Conservation (phyloP, 2,888 invertebrate species). For the Epicampocera succincta region DNA sequence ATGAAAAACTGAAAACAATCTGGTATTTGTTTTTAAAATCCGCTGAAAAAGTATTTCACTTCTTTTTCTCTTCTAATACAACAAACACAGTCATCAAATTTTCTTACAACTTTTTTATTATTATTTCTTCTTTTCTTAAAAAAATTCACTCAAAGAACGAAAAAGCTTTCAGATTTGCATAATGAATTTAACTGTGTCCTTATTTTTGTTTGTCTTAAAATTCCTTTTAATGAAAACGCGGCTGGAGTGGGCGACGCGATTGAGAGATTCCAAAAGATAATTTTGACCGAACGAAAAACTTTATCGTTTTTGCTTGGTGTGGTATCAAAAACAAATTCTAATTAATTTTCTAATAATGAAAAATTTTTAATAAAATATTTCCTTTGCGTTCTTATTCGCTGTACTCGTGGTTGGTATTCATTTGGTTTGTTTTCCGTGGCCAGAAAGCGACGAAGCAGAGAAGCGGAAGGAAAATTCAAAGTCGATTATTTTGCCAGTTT, state of each 20-base stretch:
- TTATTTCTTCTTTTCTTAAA: constrained; percentile 59
- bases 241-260: not conserved
- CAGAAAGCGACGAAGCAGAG: constrained; percentile 18
- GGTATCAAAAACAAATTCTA: constrained; percentile 68
- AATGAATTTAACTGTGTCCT: constrained; percentile 63
- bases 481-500: constrained; percentile 14
- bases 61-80: constrained; percentile 27
- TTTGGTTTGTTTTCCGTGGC: constrained; percentile 18
- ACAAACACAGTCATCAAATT: too few species aligned
- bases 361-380: constrained; percentile 65
- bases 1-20: constrained; percentile 46
- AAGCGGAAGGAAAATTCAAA: constrained; percentile 52
- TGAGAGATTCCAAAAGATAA: constrained; percentile 3
- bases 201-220: constrained; percentile 40
- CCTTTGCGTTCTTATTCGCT: constrained; percentile 3
- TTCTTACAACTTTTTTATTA: constrained; percentile 59
- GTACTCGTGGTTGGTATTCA: constrained; percentile 2
- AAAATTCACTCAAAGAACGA: constrained; percentile 63
- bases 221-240: constrained; percentile 24
- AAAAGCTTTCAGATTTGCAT: constrained; percentile 66
- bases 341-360: constrained; percentile 69
- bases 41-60: constrained; percentile 15
- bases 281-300: constrained; percentile 55
- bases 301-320: constrained; percentile 36
- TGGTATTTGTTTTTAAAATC: constrained; percentile 48